Percentiles rank a stretch among this genome's conserved stretches.
Conservation (phyloP, 1,140 invertebrate genomes). For the Drosophila melanica region DNA sequence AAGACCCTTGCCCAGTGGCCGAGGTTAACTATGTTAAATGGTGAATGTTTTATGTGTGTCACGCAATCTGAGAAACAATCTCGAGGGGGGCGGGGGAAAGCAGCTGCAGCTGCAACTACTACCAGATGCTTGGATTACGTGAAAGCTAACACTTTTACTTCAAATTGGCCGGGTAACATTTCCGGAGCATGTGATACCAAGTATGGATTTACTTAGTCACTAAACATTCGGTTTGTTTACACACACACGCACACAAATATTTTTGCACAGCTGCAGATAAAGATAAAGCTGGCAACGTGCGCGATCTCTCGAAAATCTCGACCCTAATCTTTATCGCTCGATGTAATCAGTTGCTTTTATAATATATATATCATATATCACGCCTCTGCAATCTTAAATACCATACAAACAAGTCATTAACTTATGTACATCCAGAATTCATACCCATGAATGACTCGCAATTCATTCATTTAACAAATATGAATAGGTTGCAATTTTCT, state of each 20-base stretch:
- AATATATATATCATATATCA: conserved; percentile 15
- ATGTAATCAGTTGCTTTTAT: conserved; percentile 19
- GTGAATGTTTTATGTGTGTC: conserved; percentile 34
- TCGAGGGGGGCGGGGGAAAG: not conserved
- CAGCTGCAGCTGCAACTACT: not conserved
- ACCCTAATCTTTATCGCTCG: conserved; percentile 18
- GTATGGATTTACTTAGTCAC: not conserved
- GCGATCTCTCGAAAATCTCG: not conserved
- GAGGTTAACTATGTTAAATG: conserved; percentile 73
- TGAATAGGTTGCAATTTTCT: not conserved
- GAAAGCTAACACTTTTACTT: not conserved
- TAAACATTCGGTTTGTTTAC: not conserved
- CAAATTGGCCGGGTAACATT: conserved; percentile 11
- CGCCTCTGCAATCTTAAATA: not conserved
- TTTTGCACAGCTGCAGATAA: conserved; percentile 25
- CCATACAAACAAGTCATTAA: conserved; percentile 12
- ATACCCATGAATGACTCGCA: conserved; percentile 2
- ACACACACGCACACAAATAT: not conserved
- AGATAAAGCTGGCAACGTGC: conserved; percentile 19
- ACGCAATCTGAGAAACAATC: conserved; percentile 14
- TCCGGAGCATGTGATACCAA: conserved; percentile 31
- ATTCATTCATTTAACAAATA: conserved; percentile 7
- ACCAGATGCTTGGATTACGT: not conserved
- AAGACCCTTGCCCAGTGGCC: conserved; percentile 4
- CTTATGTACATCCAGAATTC: not conserved